These are phyloP conservation scores for Dromiciops gliroides DNA, from an alignment of 2,113 vertebrate genomes.

Conservation along the genomic window DNA sequence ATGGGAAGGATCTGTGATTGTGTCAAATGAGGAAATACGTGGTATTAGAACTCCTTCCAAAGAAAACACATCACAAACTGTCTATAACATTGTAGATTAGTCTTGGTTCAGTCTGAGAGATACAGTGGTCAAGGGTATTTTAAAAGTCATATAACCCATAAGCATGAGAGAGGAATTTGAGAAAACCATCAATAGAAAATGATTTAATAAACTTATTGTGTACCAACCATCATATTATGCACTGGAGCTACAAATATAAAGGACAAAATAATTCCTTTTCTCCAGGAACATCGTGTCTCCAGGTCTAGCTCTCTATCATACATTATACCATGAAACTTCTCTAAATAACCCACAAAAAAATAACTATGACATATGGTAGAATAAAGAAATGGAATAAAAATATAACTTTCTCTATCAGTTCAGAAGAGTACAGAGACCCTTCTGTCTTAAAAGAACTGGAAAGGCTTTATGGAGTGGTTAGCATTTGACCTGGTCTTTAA, in stretches of 20 bases:
- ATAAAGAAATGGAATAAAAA: neutral
- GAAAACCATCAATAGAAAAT: neutral
- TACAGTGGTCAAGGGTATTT: neutral
- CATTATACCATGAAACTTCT: neutral
- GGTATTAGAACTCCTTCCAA: neutral
- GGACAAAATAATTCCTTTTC: neutral
- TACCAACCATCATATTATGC: neutral
- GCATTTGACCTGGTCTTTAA: neutral
- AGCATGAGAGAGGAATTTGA: neutral
- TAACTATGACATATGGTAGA: neutral
- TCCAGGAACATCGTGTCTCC: neutral
- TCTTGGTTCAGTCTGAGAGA: neutral
- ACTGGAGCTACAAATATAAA: neutral
- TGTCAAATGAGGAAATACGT: neutral
- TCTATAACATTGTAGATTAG: neutral
- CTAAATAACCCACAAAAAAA: neutral
- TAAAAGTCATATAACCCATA: neutral
- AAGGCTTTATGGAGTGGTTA: neutral
- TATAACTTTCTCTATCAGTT: neutral
- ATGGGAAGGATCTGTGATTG: neutral
- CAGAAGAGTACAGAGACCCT: neutral
- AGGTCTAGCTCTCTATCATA: neutral
- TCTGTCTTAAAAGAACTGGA: neutral
- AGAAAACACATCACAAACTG: neutral
- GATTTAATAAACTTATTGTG: neutral